Base-by-base conservation (phyloP, 2,113 vertebrate genomes). In the Lepisosteus osseus region DNA sequence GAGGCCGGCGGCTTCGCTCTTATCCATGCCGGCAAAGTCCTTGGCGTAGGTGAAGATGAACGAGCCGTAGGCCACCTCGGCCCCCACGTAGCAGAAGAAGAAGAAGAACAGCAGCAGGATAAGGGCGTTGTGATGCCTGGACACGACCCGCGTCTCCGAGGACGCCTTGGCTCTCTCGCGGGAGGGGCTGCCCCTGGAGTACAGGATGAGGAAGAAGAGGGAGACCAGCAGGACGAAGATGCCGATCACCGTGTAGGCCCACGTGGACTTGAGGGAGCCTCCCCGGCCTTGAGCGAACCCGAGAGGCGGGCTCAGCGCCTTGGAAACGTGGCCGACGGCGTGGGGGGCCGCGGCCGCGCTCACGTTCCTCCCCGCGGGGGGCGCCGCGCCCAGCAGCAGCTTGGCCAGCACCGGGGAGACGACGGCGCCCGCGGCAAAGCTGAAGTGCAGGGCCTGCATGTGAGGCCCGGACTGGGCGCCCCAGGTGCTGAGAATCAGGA, bases 401-500 rank as follows among this genome's bases (percentile, higher is more conserved):
- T 97, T 97, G 75, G 95, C 93, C 57, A 99, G 85, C 77, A 99
- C 87, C 0, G 97, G 97, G 6, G 97, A 94, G 61, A 84, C 65
- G 11, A 97, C 94, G 2, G 95, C 97, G 2, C 97, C 97, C 0
- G 84, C 82, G 0, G 97, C 97, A 44, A 98, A 98, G 82, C 93
- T 94, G 90, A 98, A 99, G 81, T 99, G 97, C 14, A 98, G 86
- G 47, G 97, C 97, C 88, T 99, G 97, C 90, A 99, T 78, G 47
- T 97, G 93, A 0, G 97, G 95, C 14, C 94, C 95, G 1, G 89
- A 91, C 66, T 89, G 83, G 51, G 90, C 82, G 0, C 89, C 92
- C 97, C 97, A 99, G 0, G 91, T 90, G 59, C 87, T 86, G 85
- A 99, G 85, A 29, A 87, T 91, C 65, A 98, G 90, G 17, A 99